A percentile compares a stretch with the other conserved stretches of the same genome.
These are phyloP conservation scores for Drosophila novamexicana DNA, from an alignment of 1,140 invertebrate species.

Conservation along the genomic window DNA sequence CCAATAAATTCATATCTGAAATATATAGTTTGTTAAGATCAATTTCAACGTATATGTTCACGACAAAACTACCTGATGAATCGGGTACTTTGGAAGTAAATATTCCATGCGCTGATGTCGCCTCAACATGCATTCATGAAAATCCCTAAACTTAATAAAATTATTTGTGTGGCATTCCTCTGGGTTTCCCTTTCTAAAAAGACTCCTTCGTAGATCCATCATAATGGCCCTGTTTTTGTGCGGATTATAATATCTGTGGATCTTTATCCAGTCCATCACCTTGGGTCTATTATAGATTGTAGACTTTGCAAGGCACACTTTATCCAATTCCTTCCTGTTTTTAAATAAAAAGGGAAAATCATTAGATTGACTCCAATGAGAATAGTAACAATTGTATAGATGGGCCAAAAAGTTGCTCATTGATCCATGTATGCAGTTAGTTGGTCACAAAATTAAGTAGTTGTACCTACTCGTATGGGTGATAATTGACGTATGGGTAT, in stretches of 20 bases:
- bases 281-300: constrained; percentile 21
- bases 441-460: too few species aligned
- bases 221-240: neutral
- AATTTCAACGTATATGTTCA: too few species aligned
- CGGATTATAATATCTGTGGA: neutral
- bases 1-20: too few species aligned
- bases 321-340: neutral
- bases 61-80: neutral
- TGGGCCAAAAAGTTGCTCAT: too few species aligned
- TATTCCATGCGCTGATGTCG: constrained; percentile 12
- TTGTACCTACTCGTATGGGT: neutral
- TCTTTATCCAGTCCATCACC: neutral
- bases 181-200: neutral
- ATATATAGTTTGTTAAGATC: too few species aligned
- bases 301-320: neutral
- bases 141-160: neutral
- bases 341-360: too few species aligned
- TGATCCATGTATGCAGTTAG: too few species aligned
- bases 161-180: constrained; percentile 2
- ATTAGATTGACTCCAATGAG: too few species aligned
- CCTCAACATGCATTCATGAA: neutral
- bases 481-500: neutral
- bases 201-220: neutral
- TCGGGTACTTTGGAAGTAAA: constrained; percentile 4
- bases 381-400: too few species aligned